A percentile compares a stretch with the other conserved stretches of the same genome.
These are phyloP conservation scores for Sternarchorhynchus goeldii DNA, from an alignment of 2,797 vertebrate species.

Conservation along the genomic window DNA sequence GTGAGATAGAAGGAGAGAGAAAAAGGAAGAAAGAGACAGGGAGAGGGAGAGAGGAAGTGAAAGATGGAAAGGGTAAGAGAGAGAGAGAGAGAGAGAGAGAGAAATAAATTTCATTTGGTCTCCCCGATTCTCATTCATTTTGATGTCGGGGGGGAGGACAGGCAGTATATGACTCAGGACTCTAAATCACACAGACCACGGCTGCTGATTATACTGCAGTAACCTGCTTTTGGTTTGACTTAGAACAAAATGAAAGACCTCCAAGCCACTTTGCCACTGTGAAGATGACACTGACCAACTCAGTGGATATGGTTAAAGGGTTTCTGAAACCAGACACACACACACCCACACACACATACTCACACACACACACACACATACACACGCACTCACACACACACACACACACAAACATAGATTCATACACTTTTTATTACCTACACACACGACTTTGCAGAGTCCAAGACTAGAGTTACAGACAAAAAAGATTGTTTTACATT, in stretches of 20 bases:
- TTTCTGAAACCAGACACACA: not conserved
- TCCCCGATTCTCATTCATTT: conserved; percentile 51
- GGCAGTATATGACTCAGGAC: conserved; percentile 43
- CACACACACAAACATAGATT: not conserved
- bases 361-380: conserved; percentile 14
- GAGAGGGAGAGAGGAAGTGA: conserved; percentile 63
- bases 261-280: conserved; percentile 5
- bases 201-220: conserved; percentile 31
- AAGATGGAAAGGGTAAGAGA: conserved; percentile 54
- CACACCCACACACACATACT: not conserved
- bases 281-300: not conserved
- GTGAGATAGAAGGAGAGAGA: not conserved
- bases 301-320: not conserved
- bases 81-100: conserved; percentile 55
- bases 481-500: not conserved
- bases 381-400: not conserved
- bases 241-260: conserved; percentile 41
- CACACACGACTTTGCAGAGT: not conserved
- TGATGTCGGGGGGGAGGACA: conserved; percentile 32
- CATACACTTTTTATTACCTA: too few relatives aligned
- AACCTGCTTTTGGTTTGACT: conserved; percentile 32
- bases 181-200: conserved; percentile 31
- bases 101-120: conserved; percentile 60
- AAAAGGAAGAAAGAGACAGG: conserved; percentile 5
- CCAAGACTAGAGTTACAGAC: not conserved